phyloP scores from a whole-genome alignment of 1,140 invertebrate species.

The Habropoda laboriosa region DNA sequence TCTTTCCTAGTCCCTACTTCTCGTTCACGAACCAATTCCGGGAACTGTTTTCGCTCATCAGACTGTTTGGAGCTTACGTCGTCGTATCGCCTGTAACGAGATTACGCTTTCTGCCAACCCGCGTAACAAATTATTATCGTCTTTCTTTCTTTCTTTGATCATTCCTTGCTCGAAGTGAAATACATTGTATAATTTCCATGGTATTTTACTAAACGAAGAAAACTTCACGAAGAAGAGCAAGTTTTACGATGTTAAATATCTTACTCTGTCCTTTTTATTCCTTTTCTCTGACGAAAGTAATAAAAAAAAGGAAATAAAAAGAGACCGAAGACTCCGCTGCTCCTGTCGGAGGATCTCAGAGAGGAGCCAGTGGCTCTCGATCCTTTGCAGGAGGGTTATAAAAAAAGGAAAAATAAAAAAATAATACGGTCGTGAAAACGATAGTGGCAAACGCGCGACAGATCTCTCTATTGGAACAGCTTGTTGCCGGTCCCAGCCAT shows the following conservation, averaged over 20 bases:
- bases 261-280: not conserved
- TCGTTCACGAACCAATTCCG: slow-evolving; percentile 7
- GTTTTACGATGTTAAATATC: not conserved
- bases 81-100: not conserved
- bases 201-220: not conserved
- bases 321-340: not conserved
- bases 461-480: slow-evolving; percentile 54
- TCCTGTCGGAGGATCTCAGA: not conserved
- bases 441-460: slow-evolving; percentile 36
- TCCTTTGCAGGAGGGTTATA: slow-evolving; percentile 9
- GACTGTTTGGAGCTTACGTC: slow-evolving; percentile 10
- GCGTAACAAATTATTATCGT: not conserved
- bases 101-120: not conserved
- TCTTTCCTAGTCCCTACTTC: slow-evolving; percentile 28
- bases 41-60: slow-evolving; percentile 27
- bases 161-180: slow-evolving; percentile 5
- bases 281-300: not conserved
- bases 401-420: slow-evolving; percentile 19
- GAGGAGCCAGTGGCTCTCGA: not conserved
- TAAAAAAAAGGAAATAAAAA: not conserved
- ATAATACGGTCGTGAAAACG: slow-evolving; percentile 39
- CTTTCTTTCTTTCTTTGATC: not conserved
- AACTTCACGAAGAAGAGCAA: not conserved
- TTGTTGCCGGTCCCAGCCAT: slow-evolving; percentile 49
- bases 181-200: not conserved